Conservation (phyloP, 1,140 invertebrate genomes). For the Philaenus spumarius region DNA sequence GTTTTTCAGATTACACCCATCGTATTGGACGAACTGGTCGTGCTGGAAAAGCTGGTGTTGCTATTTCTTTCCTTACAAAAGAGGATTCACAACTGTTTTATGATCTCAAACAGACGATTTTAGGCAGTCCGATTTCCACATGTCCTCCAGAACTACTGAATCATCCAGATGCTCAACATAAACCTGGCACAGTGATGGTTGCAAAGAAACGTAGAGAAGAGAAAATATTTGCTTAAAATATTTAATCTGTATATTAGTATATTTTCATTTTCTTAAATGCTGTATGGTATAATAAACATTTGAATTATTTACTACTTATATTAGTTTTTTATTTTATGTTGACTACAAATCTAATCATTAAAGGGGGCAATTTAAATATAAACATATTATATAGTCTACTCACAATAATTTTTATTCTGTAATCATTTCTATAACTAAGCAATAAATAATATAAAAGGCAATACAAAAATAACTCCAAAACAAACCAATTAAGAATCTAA, state of each 20-base stretch:
- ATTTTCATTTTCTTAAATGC: too few species aligned
- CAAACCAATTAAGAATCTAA: too few species aligned
- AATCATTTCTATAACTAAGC: too few species aligned
- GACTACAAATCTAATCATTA: too few species aligned
- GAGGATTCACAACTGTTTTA: constrained; percentile 95
- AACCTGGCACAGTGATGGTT: constrained; percentile 88
- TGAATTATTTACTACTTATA: too few species aligned
- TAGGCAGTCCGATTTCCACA: constrained; percentile 85
- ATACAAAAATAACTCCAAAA: too few species aligned
- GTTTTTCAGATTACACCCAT: constrained; percentile 89
- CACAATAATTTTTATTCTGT: too few species aligned
- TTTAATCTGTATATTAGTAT: neutral
- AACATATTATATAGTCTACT: too few species aligned
- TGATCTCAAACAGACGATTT: constrained; percentile 90
- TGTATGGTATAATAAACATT: too few species aligned
- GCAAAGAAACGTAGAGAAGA: constrained; percentile 94
- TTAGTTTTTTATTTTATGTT: too few species aligned
- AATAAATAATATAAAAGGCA: too few species aligned
- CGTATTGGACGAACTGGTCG: constrained; percentile 98
- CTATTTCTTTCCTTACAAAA: constrained; percentile 94
- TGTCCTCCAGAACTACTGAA: constrained; percentile 97
- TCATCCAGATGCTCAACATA: constrained; percentile 97
- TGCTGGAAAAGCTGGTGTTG: constrained; percentile 94
- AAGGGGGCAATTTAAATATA: too few species aligned
- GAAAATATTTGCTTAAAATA: constrained; percentile 76